Conservation (phyloP, 1,140 invertebrate genomes). For the Ceratosolen solmsi region DNA sequence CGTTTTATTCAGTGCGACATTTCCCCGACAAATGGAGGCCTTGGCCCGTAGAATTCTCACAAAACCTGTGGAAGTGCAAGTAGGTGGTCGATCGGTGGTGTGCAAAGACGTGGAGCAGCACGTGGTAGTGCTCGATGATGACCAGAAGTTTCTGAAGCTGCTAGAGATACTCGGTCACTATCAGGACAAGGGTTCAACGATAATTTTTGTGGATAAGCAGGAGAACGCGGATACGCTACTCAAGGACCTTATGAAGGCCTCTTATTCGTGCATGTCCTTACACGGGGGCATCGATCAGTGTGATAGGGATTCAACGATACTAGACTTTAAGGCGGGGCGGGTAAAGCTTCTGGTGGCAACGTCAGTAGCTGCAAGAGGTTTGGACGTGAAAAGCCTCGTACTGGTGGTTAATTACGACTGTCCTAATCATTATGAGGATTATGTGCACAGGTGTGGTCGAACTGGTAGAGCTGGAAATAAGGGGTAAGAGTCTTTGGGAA, state of each 20-base stretch:
- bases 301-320: conserved; percentile 97
- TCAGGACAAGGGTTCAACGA: conserved; percentile 92
- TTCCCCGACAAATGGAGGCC: conserved; percentile 99
- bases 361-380: conserved; percentile 95
- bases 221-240: conserved; percentile 96
- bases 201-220: conserved; percentile 99
- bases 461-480: conserved; percentile 97
- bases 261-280: conserved; percentile 95
- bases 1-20: conserved; percentile 99
- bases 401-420: conserved; percentile 99
- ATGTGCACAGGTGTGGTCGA: conserved; percentile 97
- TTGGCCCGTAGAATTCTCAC: conserved; percentile 93
- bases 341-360: conserved; percentile 91
- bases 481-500: no score
- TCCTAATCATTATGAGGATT: conserved; percentile 99
- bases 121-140: conserved; percentile 94
- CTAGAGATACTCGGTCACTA: conserved; percentile 96
- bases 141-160: conserved; percentile 98
- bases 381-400: conserved; percentile 98
- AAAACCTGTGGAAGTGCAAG: conserved; percentile 97
- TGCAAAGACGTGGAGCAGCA: conserved; percentile 99
- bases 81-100: conserved; percentile 97
- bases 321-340: conserved; percentile 97
- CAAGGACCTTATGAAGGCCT: conserved; percentile 97
- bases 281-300: conserved; percentile 99